Percentiles rank a stretch among this genome's conserved stretches.
Evolutionary conservation across 2,113 vertebrate genomes (phyloP).

Genomic region (Aythya baeri): DNA sequence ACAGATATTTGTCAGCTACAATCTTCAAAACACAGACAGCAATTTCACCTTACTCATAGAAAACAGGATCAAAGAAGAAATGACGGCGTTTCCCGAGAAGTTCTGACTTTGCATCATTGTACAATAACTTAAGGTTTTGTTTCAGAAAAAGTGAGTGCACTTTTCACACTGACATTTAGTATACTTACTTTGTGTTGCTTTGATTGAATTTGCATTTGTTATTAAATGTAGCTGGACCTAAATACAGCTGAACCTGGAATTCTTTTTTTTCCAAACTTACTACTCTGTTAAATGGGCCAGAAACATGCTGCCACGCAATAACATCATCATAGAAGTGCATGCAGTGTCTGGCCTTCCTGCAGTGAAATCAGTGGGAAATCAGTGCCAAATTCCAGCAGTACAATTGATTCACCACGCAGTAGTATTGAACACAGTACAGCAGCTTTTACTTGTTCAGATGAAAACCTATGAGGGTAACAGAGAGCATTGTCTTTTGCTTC

Average conservation of each 20-base stretch:
- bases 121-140: not conserved
- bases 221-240: not conserved
- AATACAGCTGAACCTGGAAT: not conserved
- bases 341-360: not conserved
- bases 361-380: not conserved
- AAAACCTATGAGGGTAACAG: not conserved
- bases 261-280: not conserved
- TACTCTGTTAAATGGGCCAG: not conserved
- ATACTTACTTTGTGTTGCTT: slow-evolving; percentile 15
- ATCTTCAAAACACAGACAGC: slow-evolving; percentile 85
- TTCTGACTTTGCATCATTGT: slow-evolving; percentile 77
- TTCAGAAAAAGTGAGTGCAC: slow-evolving; percentile 43
- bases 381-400: not conserved
- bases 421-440: not conserved
- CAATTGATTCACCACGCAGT: not conserved
- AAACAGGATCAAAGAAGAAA: slow-evolving; percentile 93
- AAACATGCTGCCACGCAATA: not conserved
- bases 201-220: not conserved
- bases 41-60: slow-evolving; percentile 88
- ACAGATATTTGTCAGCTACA: slow-evolving; percentile 95
- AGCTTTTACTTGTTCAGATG: not conserved
- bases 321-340: fast-evolving
- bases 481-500: not conserved
- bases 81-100: slow-evolving; percentile 89
- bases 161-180: not conserved